Base-by-base conservation (phyloP, 1,140 invertebrate species). In the Gonatopus flavifemur region DNA sequence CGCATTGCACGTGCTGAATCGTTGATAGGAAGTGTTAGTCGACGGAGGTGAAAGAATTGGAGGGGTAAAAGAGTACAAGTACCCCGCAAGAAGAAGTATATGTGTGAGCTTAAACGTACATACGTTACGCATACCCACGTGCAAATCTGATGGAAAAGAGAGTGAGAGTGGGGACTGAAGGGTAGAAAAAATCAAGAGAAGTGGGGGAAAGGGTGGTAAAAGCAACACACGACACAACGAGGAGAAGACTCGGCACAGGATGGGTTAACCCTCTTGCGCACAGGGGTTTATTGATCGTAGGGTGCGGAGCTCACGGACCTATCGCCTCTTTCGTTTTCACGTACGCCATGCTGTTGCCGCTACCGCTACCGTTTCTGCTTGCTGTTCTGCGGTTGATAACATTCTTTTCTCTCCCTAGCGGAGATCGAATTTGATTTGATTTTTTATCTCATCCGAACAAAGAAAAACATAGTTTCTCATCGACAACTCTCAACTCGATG, bases 281-380 rank as follows among this genome's bases (percentile, higher is more conserved):
- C n/a, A 45, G 30, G 59, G 59, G 59, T 62, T 62, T 62, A 62
- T 62, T 62, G 59, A 62, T 62, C 59, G 59, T 58, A 62, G 59
- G 59, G 59, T 62, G 59, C 59, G 59, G 59, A 62, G 54, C n/a
- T n/a, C n/a, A n/a, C 59, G 52, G 57, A 59, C 58, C 48, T 45
- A 61, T 59, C 57, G 59, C 59, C 57, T 57, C 59, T n/a, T 53
- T 62, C 59, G 49, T 59, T 43, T 33, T 38, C 30, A 31, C 49
- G 52, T 38, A 52, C 59, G 59, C 59, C 59, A 62, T 60, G 57
- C 53, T 55, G n/a, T n/a, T 52, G 53, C 58, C 53, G 49, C 42
- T 59, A 53, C 58, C 30, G 35, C 28, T 39, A 55, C 31, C 52
- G 47, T 50, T 47, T 36, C 41, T 24, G 48, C 32, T 35, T 40